These are phyloP conservation scores for Meteorus colon DNA, from an alignment of 2,888 invertebrate genomes.

Conservation along the genomic window DNA sequence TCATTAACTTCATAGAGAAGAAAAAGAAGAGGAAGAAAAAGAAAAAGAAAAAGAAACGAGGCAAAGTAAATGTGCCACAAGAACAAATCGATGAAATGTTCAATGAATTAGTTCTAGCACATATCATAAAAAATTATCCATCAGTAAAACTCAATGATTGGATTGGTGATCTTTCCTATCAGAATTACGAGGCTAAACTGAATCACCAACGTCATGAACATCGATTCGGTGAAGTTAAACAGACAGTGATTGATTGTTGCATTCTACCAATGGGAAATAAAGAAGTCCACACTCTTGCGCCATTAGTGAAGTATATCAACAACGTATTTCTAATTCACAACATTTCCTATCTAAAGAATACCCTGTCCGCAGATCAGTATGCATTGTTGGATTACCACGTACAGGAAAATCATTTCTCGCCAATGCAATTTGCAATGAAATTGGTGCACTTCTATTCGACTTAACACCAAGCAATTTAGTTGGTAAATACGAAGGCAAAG, in stretches of 20 bases:
- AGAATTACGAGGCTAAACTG: conserved; percentile 75
- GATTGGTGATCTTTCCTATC: conserved; percentile 81
- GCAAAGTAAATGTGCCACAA: conserved; percentile 79
- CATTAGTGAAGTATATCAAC: conserved; percentile 54
- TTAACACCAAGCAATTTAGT: conserved; percentile 81
- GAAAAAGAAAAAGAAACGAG: conserved; percentile 54
- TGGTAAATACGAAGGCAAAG: conserved; percentile 81
- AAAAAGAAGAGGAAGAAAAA: conserved; percentile 45
- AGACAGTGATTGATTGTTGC: conserved; percentile 78
- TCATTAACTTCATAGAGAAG: neutral
- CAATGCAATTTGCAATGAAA: conserved; percentile 83
- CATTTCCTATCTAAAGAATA: neutral
- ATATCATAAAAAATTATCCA: conserved; percentile 81
- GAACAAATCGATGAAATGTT: conserved; percentile 80
- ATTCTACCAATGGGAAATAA: conserved; percentile 76
- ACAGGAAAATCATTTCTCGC: conserved; percentile 83
- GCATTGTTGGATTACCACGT: conserved; percentile 82
- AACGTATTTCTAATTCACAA: neutral
- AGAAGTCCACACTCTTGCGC: conserved; percentile 62
- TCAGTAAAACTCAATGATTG: conserved; percentile 77
- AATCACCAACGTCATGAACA: conserved; percentile 73
- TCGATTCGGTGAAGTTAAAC: conserved; percentile 78
- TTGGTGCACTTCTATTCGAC: conserved; percentile 82
- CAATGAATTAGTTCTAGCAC: conserved; percentile 81
- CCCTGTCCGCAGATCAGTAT: conserved; percentile 75